These are phyloP conservation scores for Anastrepha ludens DNA, from an alignment of 1,140 invertebrate genomes.

Conservation along the genomic window DNA sequence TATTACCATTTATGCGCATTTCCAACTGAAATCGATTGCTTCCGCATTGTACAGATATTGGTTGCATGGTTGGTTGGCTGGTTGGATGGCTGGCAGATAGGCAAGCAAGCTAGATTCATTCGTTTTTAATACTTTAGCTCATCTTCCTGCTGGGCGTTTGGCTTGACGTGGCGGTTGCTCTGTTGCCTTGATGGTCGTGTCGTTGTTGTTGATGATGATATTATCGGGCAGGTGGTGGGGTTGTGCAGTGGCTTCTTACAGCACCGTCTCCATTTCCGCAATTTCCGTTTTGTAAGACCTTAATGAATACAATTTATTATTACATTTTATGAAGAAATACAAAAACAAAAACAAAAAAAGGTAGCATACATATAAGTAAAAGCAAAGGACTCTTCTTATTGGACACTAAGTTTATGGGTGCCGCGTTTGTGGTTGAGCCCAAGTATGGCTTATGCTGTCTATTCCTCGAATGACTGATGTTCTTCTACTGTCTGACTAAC, in stretches of 20 bases:
- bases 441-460: not conserved
- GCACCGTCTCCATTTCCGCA: conserved; percentile 92
- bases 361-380: not conserved
- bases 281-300: conserved; percentile 82
- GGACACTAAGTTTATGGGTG: not conserved
- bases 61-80: not conserved
- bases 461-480: not conserved
- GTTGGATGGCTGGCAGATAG: not conserved
- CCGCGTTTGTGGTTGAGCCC: not conserved
- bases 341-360: not conserved
- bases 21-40: conserved; percentile 43
- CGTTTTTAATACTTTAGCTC: not conserved
- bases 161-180: not conserved
- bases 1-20: conserved; percentile 26
- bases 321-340: conserved; percentile 24
- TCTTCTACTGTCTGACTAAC: not conserved
- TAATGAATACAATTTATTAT: conserved; percentile 52
- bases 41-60: not conserved
- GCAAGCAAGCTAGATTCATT: conserved; percentile 7
- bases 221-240: not conserved
- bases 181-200: conserved; percentile 16
- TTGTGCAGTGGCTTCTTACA: conserved; percentile 77
- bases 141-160: not conserved
- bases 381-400: not conserved
- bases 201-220: not conserved